Evolutionary conservation across 2,113 vertebrate genomes (phyloP).

Genomic region (Poicephalus meyeri): DNA sequence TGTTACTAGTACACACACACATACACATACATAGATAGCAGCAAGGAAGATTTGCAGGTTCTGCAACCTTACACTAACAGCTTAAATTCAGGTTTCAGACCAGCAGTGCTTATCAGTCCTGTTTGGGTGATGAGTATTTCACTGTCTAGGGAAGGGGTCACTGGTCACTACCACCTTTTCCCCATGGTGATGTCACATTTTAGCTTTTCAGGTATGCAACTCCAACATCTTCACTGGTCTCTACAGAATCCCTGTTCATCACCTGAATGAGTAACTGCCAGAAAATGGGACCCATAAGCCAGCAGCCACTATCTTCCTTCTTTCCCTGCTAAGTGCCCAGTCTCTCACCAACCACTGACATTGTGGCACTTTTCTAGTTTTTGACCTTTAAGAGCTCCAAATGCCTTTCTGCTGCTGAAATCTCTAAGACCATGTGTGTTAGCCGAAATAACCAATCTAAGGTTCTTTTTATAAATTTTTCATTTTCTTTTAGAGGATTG

Average conservation of each 20-base stretch:
- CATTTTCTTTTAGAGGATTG: not conserved
- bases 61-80: not conserved
- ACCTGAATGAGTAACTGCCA: not conserved
- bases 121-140: not conserved
- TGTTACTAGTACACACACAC: not conserved
- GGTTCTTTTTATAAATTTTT: not conserved
- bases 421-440: not conserved
- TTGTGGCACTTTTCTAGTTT: not conserved
- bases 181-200: not conserved
- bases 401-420: not conserved
- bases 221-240: not conserved
- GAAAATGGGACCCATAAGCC: not conserved
- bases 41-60: not conserved
- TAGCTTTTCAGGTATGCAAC: not conserved
- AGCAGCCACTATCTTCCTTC: not conserved
- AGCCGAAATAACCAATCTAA: not conserved
- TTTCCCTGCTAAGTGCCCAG: not conserved
- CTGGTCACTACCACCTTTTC: not conserved
- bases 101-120: not conserved
- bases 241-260: not conserved
- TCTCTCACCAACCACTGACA: not conserved
- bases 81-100: not conserved
- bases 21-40: not conserved
- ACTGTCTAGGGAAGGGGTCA: not conserved
- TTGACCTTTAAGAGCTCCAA: not conserved